phyloP scores from a whole-genome alignment of 2,797 vertebrate genomes.

The Hippocampus kuda region DNA sequence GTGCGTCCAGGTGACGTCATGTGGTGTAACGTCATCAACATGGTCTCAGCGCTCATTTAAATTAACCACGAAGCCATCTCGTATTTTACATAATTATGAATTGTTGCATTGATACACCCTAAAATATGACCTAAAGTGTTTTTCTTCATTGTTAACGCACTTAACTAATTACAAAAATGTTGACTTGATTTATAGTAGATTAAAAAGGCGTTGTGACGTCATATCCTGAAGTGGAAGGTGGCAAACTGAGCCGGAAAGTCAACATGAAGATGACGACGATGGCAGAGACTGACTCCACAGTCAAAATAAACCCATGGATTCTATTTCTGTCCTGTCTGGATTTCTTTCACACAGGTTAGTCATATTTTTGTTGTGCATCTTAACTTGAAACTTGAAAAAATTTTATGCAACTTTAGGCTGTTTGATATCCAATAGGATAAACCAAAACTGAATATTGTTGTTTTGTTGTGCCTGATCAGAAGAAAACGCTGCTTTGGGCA shows the following conservation, averaged over 20 bases:
- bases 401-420: not conserved
- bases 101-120: no score
- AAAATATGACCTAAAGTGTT: no score
- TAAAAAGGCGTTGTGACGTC: not conserved
- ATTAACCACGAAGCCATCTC: no score
- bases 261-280: not conserved
- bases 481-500: no score
- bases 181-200: no score
- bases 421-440: no score
- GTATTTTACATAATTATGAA: no score
- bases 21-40: not conserved
- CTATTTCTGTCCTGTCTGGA: not conserved
- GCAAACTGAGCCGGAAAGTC: not conserved
- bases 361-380: not conserved
- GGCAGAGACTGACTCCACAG: not conserved
- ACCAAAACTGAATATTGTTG: no score
- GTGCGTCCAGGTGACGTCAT: not conserved
- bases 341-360: constrained; percentile 4
- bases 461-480: no score
- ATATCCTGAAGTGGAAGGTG: not conserved
- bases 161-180: no score
- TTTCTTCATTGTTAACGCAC: no score
- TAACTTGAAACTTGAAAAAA: not conserved
- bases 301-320: not conserved
- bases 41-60: no score